A percentile compares a stretch with the other conserved stretches of the same genome.
Evolutionary conservation across 2,888 invertebrate genomes (phyloP).

Genomic region (Syrphus vitripennis): DNA sequence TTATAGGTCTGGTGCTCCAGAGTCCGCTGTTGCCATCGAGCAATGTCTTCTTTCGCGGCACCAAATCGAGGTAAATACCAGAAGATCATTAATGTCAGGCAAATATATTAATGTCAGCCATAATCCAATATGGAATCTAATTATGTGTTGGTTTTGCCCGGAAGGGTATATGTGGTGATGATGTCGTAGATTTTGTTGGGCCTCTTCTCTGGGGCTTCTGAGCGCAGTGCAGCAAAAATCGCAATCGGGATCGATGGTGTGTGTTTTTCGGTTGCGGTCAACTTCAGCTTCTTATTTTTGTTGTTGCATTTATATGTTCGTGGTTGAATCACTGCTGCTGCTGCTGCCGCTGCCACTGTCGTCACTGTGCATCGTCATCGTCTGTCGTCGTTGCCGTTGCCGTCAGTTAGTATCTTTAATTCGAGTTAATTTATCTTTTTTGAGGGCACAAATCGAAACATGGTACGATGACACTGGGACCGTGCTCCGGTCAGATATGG

Average conservation of each 20-base stretch:
- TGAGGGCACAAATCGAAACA: constrained; percentile 66
- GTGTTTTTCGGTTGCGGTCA: constrained; percentile 61
- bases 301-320: not conserved
- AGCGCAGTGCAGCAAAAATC: no score
- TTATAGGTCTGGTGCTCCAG: no score
- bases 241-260: constrained; percentile 10
- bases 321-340: not conserved
- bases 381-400: constrained; percentile 13
- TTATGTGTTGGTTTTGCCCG: constrained; percentile 71
- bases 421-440: constrained; percentile 71
- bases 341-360: not conserved
- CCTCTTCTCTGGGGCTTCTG: constrained; percentile 3
- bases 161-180: constrained; percentile 37
- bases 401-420: constrained; percentile 54
- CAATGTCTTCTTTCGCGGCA: constrained; percentile 72
- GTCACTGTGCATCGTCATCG: not conserved
- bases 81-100: constrained; percentile 74
- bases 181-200: constrained; percentile 41
- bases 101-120: constrained; percentile 74
- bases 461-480: constrained; percentile 64
- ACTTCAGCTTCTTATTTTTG: constrained; percentile 34
- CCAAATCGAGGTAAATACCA: constrained; percentile 74
- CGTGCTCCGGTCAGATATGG: constrained; percentile 64
- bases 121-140: constrained; percentile 74
- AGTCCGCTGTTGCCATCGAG: not conserved